Evolutionary conservation across 2,797 vertebrate genomes (phyloP).

Genomic region (Channa striata): DNA sequence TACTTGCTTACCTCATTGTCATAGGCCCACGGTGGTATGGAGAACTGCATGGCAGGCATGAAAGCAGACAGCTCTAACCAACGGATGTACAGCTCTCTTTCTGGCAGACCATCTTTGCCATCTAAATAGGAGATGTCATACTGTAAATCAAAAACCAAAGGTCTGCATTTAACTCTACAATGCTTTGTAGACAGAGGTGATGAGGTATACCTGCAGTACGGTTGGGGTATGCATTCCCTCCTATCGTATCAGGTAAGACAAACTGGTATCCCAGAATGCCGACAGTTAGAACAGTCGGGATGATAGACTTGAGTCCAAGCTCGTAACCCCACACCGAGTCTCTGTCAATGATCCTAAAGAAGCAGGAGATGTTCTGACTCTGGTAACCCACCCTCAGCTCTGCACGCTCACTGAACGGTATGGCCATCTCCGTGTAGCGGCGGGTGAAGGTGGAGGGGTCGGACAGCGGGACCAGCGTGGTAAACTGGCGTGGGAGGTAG

Average conservation of each 20-base stretch:
- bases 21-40: constrained; percentile 94
- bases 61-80: constrained; percentile 96
- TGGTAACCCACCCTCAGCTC: constrained; percentile 91
- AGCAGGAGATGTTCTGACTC: constrained; percentile 97
- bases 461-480: constrained; percentile 84
- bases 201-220: constrained; percentile 78
- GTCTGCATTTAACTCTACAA: too few relatives aligned
- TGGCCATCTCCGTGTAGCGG: constrained; percentile 91
- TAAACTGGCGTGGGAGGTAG: constrained; percentile 92
- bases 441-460: constrained; percentile 93
- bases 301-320: constrained; percentile 93
- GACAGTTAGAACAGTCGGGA: constrained; percentile 90
- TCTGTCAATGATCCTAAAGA: constrained; percentile 94
- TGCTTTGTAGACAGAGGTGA: too few relatives aligned
- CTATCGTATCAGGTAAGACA: constrained; percentile 90
- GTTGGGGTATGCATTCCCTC: constrained; percentile 87
- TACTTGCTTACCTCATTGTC: constrained; percentile 81
- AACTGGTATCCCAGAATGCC: constrained; percentile 91
- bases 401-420: constrained; percentile 87
- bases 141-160: not conserved
- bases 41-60: constrained; percentile 97
- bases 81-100: constrained; percentile 93
- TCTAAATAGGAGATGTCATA: constrained; percentile 34
- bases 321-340: constrained; percentile 96
- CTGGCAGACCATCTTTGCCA: constrained; percentile 77